These are phyloP conservation scores for Drosophila stalkeri DNA, from an alignment of 2,888 invertebrate species.

Conservation along the genomic window DNA sequence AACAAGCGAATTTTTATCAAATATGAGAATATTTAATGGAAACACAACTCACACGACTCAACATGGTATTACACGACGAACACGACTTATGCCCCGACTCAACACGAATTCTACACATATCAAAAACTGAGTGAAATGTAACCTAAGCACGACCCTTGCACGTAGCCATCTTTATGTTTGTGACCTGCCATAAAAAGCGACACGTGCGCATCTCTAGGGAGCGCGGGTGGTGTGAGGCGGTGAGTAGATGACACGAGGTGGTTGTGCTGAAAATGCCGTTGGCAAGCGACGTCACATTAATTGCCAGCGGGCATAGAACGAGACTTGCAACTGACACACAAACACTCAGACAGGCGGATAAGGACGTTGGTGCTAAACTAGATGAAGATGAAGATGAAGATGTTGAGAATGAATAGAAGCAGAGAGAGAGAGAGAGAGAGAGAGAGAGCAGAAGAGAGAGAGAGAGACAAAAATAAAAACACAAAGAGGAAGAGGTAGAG, in stretches of 20 bases:
- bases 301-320: constrained; percentile 58
- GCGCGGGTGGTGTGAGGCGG: neutral
- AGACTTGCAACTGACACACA: constrained; percentile 46
- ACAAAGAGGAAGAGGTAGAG: neutral
- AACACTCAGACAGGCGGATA: constrained; percentile 56
- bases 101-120: constrained; percentile 2
- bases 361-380: constrained; percentile 40
- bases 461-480: neutral
- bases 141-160: constrained; percentile 3
- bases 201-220: constrained; percentile 25
- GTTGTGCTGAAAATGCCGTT: constrained; percentile 42
- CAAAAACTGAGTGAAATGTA: neutral
- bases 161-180: constrained; percentile 4
- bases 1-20: neutral
- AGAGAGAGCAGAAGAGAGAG: too few relatives aligned
- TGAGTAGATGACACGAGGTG: neutral
- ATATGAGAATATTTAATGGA: neutral
- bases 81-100: neutral
- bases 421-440: neutral
- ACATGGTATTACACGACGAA: too few relatives aligned
- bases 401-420: neutral
- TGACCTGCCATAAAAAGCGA: constrained; percentile 1
- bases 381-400: constrained; percentile 46
- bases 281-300: constrained; percentile 65
- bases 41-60: neutral